Evolutionary conservation across 2,113 vertebrate species (phyloP), one percentile per base, ranked within the genome.

Genomic region (Microtus oregoni): DNA sequence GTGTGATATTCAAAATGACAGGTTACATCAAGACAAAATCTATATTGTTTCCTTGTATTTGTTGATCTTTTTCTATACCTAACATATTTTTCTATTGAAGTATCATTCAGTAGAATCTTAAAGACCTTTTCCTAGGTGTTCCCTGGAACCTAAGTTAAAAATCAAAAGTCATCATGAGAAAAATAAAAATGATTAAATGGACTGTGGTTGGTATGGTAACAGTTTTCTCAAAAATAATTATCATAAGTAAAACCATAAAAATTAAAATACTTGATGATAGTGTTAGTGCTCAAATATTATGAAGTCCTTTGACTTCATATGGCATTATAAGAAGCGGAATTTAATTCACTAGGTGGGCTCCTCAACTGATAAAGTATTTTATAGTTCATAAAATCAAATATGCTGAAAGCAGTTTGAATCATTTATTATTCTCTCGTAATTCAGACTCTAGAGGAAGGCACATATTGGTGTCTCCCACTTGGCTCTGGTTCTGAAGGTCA

Each of bases 211-310:
- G 90, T 93, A 68, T 15, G 70, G 68, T 86, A 72, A 41, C 70
- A 55, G 76, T 96, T 97, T 95, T 88, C 75, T 96, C 92, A 95
- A 94, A 95, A 97, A 86, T 96, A 90, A 97, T 96, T 87, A 89
- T 86, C 87, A 78, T 79, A 95, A 97, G 44, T 90, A 90, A 96
- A 97, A 83, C 76, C 73, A 89, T 97, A 97, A 96, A 96, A 97
- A 94, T 90, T 90, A 96, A 97, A 92, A 93, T 95, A 61, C 38
- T 96, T 44, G 89, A 83, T 94, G 92, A 65, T 97, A 93, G 89
- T 93, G 58, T 94, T 97, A 96, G 75, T 94, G 26, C 63, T 97
- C 65, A 95, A 90, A 94, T 94, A 87, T 96, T 95, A 94, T 94
- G 78, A 97, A 97, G 75, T 95, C 82, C 87, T 97, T 96, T 95